These are phyloP conservation scores for Acipenser oxyrinchus DNA, from an alignment of 2,797 vertebrate species.

Conservation along the genomic window DNA sequence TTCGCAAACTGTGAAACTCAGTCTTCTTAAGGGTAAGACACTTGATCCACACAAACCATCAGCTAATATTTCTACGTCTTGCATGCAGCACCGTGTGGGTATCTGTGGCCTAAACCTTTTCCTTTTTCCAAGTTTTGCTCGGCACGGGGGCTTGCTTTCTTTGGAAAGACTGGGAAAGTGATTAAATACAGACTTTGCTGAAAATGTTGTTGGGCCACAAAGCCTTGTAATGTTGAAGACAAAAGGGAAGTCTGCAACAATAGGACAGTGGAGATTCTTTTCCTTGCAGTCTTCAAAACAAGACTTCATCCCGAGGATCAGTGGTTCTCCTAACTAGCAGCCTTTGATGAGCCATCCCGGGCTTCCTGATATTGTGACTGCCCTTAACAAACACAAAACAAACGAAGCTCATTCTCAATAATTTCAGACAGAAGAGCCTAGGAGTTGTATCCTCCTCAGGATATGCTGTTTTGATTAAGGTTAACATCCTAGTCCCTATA, in stretches of 20 bases:
- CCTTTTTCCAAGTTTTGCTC: conserved; percentile 18
- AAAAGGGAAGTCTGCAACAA: conserved; percentile 93
- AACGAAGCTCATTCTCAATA: conserved; percentile 50
- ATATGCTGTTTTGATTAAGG: conserved; percentile 99
- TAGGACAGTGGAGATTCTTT: conserved; percentile 98
- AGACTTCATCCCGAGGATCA: conserved; percentile 77
- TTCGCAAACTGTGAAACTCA: too few species aligned
- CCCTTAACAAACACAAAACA: conserved; percentile 83
- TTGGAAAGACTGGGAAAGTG: conserved; percentile 52
- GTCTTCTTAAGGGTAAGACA: too few species aligned
- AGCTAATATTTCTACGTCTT: conserved; percentile 8
- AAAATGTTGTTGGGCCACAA: conserved; percentile 31
- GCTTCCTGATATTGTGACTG: conserved; percentile 99
- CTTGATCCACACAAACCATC: too few species aligned
- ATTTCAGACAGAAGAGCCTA: conserved; percentile 61
- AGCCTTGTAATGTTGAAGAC: conserved; percentile 64
- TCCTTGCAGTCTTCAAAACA: conserved; percentile 82
- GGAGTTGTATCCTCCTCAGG: conserved; percentile 80
- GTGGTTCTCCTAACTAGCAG: conserved; percentile 57
- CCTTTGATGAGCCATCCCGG: conserved; percentile 98
- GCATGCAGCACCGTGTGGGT: conserved; percentile 1
- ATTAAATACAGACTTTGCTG: conserved; percentile 65
- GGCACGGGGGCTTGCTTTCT: conserved; percentile 34
- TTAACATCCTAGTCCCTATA: conserved; percentile 89
- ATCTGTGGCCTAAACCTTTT: conserved; percentile 13